Base-by-base conservation (phyloP, 2,888 invertebrate genomes). In the Rhabditoides inermis region DNA sequence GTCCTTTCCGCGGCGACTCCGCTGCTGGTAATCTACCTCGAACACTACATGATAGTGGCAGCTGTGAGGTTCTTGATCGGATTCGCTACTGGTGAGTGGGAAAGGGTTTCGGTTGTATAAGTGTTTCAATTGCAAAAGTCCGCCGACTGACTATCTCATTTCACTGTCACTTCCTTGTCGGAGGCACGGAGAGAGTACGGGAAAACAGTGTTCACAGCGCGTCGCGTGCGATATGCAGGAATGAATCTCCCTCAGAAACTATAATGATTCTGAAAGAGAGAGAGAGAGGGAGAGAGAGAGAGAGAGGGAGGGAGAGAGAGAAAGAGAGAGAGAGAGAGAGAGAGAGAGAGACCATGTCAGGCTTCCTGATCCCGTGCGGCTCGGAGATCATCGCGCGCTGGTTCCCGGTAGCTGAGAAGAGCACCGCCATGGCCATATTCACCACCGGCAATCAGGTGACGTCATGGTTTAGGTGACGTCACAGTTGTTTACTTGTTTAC, bases 351-450 rank as follows among this genome's bases (percentile, higher is more conserved):
- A 10, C n/a, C n/a, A n/a, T 27, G 55, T 37, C 23, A 70, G 66
- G 67, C 10, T 67, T 72, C 53, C 42, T 66, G 41, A 60, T 70
- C 12, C 72, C 72, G 4, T 66, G 68, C 27, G 68, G 65, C 15
- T 67, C 68, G 22, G 55, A 67, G 18, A 51, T 72, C 35, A 64
- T 72, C 22, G 60, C 70, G 2, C 68, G 65, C 56, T 72, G 72
- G 72, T 72, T 70, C 48, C 68, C 70, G 6, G 49, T 67, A n/a
- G 54, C 56, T n/a, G 72, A 72, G 47, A 69, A 69, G 28, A 60
- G 60, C 40, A 71, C 70, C 3, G 72, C 72, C 7, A 72, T 72
- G 72, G 72, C 72, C n/a, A 63, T 72, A n/a, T 72, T 71, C 55
- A 72, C 72, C 1, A 70, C 65, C 3, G 68, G 68, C 18, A 68